Conservation (phyloP, 2,113 vertebrate genomes). For the Phodopus roborovskii region DNA sequence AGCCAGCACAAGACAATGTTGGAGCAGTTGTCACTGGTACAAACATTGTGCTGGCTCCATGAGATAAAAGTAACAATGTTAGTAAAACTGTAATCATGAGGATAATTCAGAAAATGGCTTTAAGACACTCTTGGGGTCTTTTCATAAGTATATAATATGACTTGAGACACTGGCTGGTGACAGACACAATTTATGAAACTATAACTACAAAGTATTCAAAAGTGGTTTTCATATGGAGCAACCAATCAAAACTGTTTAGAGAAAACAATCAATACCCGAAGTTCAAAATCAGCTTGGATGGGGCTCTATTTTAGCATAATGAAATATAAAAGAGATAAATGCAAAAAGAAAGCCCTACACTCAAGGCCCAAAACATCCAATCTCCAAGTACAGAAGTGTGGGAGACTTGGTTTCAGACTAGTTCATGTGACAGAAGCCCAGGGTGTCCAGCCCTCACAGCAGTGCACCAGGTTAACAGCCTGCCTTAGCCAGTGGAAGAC, state of each 20-base stretch:
- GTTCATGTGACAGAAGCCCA: not conserved
- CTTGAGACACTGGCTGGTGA: not conserved
- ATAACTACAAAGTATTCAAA: not conserved
- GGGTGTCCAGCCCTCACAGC: not conserved
- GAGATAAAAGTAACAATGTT: not conserved
- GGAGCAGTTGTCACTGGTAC: not conserved
- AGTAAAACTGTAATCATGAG: not conserved
- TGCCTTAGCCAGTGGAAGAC: not conserved
- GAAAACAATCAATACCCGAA: constrained; percentile 37
- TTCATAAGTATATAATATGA: not conserved
- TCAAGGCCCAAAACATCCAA: not conserved
- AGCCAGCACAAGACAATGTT: not conserved
- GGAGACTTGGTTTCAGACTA: not conserved
- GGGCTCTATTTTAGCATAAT: not conserved
- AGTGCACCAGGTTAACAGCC: not conserved
- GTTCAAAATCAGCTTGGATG: constrained; percentile 20
- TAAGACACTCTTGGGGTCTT: not conserved
- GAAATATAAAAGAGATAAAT: constrained; percentile 36
- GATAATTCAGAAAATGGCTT: not conserved
- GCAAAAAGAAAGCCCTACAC: not conserved
- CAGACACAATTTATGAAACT: constrained; percentile 30
- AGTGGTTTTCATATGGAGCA: not conserved
- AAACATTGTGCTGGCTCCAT: rapidly evolving
- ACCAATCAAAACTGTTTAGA: constrained; percentile 33
- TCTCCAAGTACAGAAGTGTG: not conserved